phyloP scores from a whole-genome alignment of 2,113 vertebrate species.

The Peromyscus maniculatus region DNA sequence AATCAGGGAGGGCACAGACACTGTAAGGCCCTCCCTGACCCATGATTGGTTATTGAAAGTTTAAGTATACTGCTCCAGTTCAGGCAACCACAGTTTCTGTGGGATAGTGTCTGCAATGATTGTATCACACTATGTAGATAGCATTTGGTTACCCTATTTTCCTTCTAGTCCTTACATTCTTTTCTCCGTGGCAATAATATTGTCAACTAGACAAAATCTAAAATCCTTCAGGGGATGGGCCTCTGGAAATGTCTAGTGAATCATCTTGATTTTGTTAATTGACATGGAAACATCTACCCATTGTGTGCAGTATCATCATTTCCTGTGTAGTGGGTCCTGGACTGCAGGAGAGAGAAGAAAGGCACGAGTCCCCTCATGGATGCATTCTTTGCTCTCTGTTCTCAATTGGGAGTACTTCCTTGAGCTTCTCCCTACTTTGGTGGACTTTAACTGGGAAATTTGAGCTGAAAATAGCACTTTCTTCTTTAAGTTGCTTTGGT shows the following conservation, averaged over 20 bases:
- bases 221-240: background rate
- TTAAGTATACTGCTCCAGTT: background rate
- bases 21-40: background rate
- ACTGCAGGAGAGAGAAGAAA: background rate
- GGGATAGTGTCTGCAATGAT: background rate
- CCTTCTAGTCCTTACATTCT: background rate
- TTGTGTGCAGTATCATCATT: background rate
- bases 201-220: background rate
- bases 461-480: no score
- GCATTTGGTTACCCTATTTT: background rate
- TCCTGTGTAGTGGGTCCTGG: background rate
- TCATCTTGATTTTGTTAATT: background rate
- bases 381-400: background rate
- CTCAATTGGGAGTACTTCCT: no score
- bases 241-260: background rate
- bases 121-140: background rate
- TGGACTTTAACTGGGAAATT: background rate
- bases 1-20: no score
- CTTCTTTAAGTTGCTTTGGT: background rate
- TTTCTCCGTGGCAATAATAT: background rate
- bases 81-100: background rate
- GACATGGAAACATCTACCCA: background rate
- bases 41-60: background rate
- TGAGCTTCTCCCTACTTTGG: background rate
- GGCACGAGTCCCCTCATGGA: background rate